Base-by-base conservation (phyloP, 2,797 vertebrate genomes). In the Lophius americanus region DNA sequence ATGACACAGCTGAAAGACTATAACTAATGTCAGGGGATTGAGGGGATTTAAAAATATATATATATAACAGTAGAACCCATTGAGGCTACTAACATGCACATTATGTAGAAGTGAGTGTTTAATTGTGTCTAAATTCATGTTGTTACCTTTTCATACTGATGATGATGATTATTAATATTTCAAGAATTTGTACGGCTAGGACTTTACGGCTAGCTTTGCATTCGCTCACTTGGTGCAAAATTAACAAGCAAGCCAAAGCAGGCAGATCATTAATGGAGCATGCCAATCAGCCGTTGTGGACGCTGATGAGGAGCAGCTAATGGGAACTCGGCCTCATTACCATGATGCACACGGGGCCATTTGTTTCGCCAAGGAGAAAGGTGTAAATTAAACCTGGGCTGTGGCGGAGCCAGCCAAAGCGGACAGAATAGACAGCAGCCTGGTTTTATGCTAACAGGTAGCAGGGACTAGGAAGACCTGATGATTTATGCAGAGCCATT, bases 191-290 rank as follows among this genome's bases (percentile, higher is more conserved):
- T 11, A 59, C 46, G 59, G 50, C 44, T 52, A n/a, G 64, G 36
- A 60, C 52, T 63, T 42, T 58, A 56, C n/a, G n/a, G n/a, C n/a
- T n/a, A n/a, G n/a, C n/a, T 74, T 36, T 66, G 56, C 78, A 78
- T 35, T 67, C 7, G 7, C 42, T 63, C 59, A 58, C 52, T 67
- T 60, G 38, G 44, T 51, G 51, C 61, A 76, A 61, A 72, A 70
- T 61, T 76, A 84, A 59, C 57, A 83, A 79, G 70, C 70, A 78
- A 82, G 65, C 67, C 58, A 63, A 79, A 82, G 82, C 85, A 85
- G 68, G 32, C 73, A 67, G 74, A 68, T 55, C 47, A 53, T 35
- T 79, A 81, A 78, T 69, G 78, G 60, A 76, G 57, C 76, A 58
- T 65, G 71, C 68, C 77, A 68, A 65, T 85, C 69, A 70, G 64